phyloP scores from a whole-genome alignment of 2,797 vertebrate species.

The Lacerta viridis region DNA sequence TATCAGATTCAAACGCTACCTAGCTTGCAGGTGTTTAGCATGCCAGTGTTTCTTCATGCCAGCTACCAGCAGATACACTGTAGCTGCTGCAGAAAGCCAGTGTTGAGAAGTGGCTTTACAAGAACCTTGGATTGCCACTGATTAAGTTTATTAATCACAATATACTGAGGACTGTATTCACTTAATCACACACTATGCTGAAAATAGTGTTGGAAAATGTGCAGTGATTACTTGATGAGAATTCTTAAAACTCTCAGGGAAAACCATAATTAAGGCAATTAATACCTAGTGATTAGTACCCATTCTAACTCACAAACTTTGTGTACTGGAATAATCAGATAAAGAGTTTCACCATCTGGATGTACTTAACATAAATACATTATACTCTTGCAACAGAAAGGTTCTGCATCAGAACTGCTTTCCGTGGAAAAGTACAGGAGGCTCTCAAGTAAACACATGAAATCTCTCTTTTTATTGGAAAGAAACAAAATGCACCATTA shows the following conservation, averaged over 20 bases:
- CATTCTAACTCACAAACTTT: slow-evolving; percentile 32
- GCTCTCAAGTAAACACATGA: not conserved
- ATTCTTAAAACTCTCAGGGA: slow-evolving; percentile 38
- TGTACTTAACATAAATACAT: slow-evolving; percentile 34
- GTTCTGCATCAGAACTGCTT: not conserved
- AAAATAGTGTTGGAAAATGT: slow-evolving; percentile 37
- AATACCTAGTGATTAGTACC: slow-evolving; percentile 40
- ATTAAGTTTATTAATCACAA: slow-evolving; percentile 28
- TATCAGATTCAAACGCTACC: not conserved
- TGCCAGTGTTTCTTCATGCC: not conserved
- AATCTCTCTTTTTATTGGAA: not conserved
- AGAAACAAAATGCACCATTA: not conserved
- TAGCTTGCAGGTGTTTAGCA: not conserved
- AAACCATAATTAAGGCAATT: slow-evolving; percentile 48
- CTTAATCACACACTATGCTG: slow-evolving; percentile 24
- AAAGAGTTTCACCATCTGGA: slow-evolving; percentile 41
- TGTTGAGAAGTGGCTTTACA: not conserved
- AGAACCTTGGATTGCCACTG: not conserved
- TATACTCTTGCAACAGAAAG: not conserved
- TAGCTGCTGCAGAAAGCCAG: not conserved
- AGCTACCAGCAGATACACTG: not conserved
- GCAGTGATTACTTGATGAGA: slow-evolving; percentile 43
- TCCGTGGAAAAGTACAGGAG: not conserved
- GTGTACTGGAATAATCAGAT: slow-evolving; percentile 37
- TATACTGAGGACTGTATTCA: not conserved